phyloP scores from a whole-genome alignment of 2,113 vertebrate species.

The Ginglymostoma cirratum region DNA sequence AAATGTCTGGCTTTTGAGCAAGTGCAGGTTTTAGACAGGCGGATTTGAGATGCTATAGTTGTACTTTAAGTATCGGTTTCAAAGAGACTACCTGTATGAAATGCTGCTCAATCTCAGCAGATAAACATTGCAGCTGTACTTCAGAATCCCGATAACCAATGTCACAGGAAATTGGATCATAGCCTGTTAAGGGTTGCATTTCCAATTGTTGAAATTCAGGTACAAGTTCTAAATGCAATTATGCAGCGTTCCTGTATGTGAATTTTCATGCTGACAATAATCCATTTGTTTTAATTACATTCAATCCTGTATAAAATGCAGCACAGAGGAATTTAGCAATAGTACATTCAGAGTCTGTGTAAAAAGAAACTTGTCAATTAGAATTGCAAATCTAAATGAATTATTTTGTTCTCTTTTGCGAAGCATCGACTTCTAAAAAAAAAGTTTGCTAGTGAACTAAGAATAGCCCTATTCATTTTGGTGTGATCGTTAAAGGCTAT shows the following conservation, averaged over 20 bases:
- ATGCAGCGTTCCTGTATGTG: background rate
- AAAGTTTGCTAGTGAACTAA: background rate
- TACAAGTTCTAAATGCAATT: background rate
- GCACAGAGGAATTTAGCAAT: background rate
- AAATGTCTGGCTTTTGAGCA: too few relatives aligned
- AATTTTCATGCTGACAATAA: background rate
- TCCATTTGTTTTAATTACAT: background rate
- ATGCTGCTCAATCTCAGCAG: background rate
- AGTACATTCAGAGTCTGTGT: background rate
- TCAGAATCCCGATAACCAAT: background rate
- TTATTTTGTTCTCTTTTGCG: background rate
- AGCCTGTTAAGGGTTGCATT: background rate
- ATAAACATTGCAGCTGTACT: background rate
- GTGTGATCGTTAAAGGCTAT: background rate
- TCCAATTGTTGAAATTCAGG: background rate
- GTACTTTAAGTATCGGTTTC: background rate
- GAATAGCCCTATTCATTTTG: background rate
- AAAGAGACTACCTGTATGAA: background rate
- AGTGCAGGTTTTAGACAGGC: too few relatives aligned
- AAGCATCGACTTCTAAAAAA: background rate
- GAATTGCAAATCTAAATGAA: background rate
- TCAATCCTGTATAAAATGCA: background rate
- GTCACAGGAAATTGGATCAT: background rate
- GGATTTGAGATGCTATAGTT: too few relatives aligned
- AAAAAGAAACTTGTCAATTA: background rate